Percentiles rank a stretch among this genome's conserved stretches.
These are phyloP conservation scores for Orycteropus afer DNA, from an alignment of 2,113 vertebrate species.

Conservation along the genomic window DNA sequence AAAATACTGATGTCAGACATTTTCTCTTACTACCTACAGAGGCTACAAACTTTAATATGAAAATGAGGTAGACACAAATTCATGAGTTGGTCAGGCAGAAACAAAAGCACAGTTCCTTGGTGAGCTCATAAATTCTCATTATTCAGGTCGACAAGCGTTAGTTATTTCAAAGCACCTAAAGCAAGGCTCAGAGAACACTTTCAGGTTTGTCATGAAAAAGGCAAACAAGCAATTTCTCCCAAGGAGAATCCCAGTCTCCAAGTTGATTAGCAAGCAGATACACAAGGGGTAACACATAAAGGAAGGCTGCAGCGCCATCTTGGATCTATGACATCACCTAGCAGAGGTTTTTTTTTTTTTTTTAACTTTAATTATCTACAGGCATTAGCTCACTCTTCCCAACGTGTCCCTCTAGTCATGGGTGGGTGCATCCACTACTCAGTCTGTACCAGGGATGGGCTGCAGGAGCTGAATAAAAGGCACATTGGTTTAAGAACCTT, in stretches of 20 bases:
- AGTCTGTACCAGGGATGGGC: neutral
- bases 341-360: neutral
- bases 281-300: neutral
- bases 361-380: neutral
- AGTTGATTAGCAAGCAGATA: neutral
- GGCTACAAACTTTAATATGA: conserved; percentile 84
- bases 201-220: conserved; percentile 48
- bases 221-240: conserved; percentile 26
- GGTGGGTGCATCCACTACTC: neutral
- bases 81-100: conserved; percentile 85
- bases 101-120: conserved; percentile 71
- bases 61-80: conserved; percentile 94
- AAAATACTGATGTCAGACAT: conserved; percentile 76
- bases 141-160: conserved; percentile 49
- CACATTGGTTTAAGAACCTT: neutral
- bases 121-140: conserved; percentile 63
- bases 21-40: conserved; percentile 83
- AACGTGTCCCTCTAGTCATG: neutral
- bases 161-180: conserved; percentile 49
- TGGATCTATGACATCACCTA: too few relatives aligned
- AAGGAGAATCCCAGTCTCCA: neutral
- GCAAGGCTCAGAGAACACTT: conserved; percentile 60
- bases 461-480: neutral
- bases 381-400: neutral
- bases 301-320: neutral